Evolutionary conservation across 2,797 vertebrate genomes (phyloP).

Genomic region (Neosilurus hyrtlii): DNA sequence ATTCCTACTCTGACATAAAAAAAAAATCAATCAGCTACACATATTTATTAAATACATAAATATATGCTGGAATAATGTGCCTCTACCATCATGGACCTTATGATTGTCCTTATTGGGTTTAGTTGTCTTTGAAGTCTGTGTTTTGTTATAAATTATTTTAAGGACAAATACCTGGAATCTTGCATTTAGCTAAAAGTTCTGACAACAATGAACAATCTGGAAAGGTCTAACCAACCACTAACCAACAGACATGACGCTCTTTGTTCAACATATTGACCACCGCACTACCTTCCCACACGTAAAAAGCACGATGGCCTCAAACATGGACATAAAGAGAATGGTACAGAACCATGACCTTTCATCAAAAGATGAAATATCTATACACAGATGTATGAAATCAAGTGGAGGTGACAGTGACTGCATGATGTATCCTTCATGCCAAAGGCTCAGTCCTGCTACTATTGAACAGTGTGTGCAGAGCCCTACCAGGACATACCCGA

Average conservation of each 20-base stretch:
- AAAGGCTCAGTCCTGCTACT: conserved; percentile 20
- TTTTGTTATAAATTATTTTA: background rate
- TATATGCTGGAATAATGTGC: conserved; percentile 12
- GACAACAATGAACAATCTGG: background rate
- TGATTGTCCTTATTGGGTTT: conserved; percentile 1
- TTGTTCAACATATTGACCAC: background rate
- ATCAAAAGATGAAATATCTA: conserved; percentile 8
- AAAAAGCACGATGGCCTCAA: background rate
- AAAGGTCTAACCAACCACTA: conserved; percentile 13
- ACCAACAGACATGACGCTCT: background rate
- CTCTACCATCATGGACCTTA: background rate
- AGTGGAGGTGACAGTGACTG: conserved; percentile 18
- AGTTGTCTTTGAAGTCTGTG: background rate
- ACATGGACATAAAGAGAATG: background rate
- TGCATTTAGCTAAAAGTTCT: background rate
- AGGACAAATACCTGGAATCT: background rate
- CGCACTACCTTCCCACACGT: background rate
- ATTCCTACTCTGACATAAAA: background rate
- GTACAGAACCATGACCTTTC: background rate
- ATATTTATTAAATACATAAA: conserved; percentile 3
- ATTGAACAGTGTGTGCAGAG: conserved; percentile 13
- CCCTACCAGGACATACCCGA: conserved; percentile 1
- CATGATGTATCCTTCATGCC: conserved; percentile 1
- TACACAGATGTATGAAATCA: conserved; percentile 15
- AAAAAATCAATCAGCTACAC: background rate